Conservation (phyloP, 1,140 invertebrate genomes). For the Phocides pigmalion region DNA sequence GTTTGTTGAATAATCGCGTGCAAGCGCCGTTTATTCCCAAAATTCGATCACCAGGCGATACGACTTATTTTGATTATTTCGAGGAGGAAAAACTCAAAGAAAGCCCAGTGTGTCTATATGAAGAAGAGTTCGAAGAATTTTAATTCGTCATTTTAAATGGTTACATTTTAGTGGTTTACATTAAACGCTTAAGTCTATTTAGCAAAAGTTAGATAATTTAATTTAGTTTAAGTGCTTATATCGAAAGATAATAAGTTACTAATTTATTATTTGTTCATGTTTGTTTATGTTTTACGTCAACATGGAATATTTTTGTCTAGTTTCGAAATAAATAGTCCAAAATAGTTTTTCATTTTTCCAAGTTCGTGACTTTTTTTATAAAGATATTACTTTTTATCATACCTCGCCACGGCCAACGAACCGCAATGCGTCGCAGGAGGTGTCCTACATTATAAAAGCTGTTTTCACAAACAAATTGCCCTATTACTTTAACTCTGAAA, state of each 20-base stretch:
- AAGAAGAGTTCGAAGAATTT: constrained; percentile 80
- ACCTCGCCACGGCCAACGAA: too few species aligned
- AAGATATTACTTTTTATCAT: too few species aligned
- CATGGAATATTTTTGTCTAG: not conserved
- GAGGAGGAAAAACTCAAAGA: constrained; percentile 73
- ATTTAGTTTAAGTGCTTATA: constrained; percentile 46
- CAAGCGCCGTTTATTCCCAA: constrained; percentile 91
- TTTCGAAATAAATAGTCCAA: constrained; percentile 5
- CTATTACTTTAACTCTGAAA: too few species aligned
- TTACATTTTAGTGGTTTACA: not conserved
- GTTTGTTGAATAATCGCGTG: constrained; percentile 91
- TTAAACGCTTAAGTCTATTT: constrained; percentile 29
- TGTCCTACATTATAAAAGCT: too few species aligned
- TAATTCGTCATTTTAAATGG: constrained; percentile 42
- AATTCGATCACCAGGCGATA: constrained; percentile 89
- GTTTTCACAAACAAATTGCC: too few species aligned
- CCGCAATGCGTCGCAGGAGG: too few species aligned
- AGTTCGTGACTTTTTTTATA: too few species aligned
- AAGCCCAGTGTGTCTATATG: constrained; percentile 69
- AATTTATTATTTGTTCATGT: not conserved
- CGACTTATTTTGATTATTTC: constrained; percentile 91
- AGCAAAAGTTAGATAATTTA: constrained; percentile 32
- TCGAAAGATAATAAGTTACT: constrained; percentile 9
- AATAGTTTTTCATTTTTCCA: not conserved
- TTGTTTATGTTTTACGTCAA: not conserved